These are phyloP conservation scores for Salminus brasiliensis DNA, from an alignment of 2,113 vertebrate genomes.

Conservation along the genomic window DNA sequence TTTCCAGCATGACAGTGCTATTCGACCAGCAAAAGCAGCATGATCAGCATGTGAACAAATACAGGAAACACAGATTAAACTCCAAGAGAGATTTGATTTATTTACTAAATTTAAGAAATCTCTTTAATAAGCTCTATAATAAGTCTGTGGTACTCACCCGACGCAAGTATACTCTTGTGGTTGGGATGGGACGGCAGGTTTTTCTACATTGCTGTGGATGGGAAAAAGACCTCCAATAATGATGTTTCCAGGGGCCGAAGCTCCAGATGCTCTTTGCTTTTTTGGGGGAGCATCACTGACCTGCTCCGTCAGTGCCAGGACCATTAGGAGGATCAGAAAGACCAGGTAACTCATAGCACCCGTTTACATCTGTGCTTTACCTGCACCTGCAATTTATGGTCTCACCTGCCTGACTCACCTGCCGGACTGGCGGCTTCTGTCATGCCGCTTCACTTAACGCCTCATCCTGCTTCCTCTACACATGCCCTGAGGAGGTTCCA, in stretches of 20 bases:
- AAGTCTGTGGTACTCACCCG: conserved; percentile 73
- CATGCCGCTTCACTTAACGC: background rate
- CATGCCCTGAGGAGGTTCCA: background rate
- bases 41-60: too few species aligned
- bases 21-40: too few species aligned
- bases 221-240: conserved; percentile 70
- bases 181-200: conserved; percentile 55
- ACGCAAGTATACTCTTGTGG: conserved; percentile 75
- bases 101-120: too few species aligned
- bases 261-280: background rate
- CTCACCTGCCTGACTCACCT: background rate
- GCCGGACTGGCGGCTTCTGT: background rate
- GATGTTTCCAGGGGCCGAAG: conserved; percentile 60
- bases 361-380: background rate
- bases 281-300: background rate
- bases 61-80: too few species aligned
- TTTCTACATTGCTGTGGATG: conserved; percentile 53
- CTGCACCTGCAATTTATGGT: background rate
- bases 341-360: conserved; percentile 31
- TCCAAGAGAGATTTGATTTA: too few species aligned
- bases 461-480: background rate
- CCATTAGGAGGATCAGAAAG: conserved; percentile 15
- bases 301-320: conserved; percentile 5
- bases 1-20: too few species aligned
- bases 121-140: too few species aligned